Evolutionary conservation across 2,888 invertebrate species (phyloP), one percentile per base, ranked within the genome.

Genomic region (Iphiclides podalirius): DNA sequence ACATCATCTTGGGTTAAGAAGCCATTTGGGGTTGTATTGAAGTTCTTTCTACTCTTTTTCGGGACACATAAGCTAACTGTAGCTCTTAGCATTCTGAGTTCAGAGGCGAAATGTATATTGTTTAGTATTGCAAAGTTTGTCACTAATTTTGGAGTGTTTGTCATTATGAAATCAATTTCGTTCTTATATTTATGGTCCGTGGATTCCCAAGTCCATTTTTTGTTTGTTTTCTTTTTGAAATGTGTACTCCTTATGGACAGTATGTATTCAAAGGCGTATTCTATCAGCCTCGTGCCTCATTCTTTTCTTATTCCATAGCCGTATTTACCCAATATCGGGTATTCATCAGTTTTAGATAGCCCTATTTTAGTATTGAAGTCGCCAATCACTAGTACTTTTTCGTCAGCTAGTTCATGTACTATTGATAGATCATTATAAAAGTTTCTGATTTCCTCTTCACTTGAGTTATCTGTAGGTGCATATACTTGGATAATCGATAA

Each of bases 361-460:
- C 48, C 44, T 23, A 48, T 44, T 39, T 52, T 47, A 4, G 44
- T 35, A 23, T 40, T 40, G 23, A 40, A 40, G 26, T 40, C 40
- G 11, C 40, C 40, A n/a, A 40, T 40, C 1, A 35, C 23, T 45
- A 37, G 31, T 2, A 38, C 16, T 4, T 52, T 47, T 26, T 16
- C 26, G 1, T 42, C 33, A 1, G 38, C 9, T 7, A n/a, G 1
- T 13, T n/a, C 31, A 6, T 36, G 46, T 1, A 34, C 51, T 4
- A n/a, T 16, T 16, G 15, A 12, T 1, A 46, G 8, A 20, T 37
- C 41, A 13, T 41, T 37, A 13, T 51, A 51, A 8, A 46, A 51
- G n/a, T 34, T 34, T 11, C 11, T 3, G 1, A 34, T 34, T 34
- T 49, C 43, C 14, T 41, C 41, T 15, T 42, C 34, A 0, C 31